Base-by-base conservation (phyloP, 2,888 invertebrate species). In the Tillus elongatus region DNA sequence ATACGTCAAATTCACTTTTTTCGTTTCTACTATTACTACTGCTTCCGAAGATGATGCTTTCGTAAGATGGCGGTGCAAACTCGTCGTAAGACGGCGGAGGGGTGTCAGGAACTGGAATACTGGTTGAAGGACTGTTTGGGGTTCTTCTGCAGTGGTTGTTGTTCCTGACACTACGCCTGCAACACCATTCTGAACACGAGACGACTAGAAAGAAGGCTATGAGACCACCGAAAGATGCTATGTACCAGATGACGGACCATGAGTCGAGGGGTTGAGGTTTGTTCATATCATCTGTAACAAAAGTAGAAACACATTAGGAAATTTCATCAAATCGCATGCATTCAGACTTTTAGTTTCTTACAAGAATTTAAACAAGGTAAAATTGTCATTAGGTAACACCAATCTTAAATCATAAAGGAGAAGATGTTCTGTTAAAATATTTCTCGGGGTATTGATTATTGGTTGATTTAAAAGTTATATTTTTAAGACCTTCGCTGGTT, bases 211-310 rank as follows among this genome's bases (percentile, higher is more conserved):
- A 73, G 54, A 73, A 73, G 3, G 69, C 66, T 2, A 73, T 70
- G 12, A 74, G 56, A 1, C 72, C 72, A 3, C 72, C 72, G 47
- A 73, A 73, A 2, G 72, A 72, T 2, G 71, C 72, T 33, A 73
- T 66, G 61, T 73, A 73, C 72, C 73, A 73, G 3, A 73, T 63
- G 35, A 73, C 68, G 14, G 73, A 72, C 71, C 72, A 72, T 0
- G 71, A 69, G 47, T 71, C 71, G 48, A 68, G 46, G 1, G 64
- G 56, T 2, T 45, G 34, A 6, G 39, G 11, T 26, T 44, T 42
- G 9, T 10, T 13, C 12, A 8, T 9, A 33, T 44, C 47, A 33
- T 47, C 56, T 57, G 49, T 4, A 56, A 51, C 28, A 16, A 14
- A 19, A n/a, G n/a, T n/a, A n/a, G n/a, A n/a, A n/a, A n/a, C n/a